Percentiles rank a stretch among this genome's conserved stretches.
phyloP scores from a whole-genome alignment of 2,888 invertebrate species.

The Noctua comes region DNA sequence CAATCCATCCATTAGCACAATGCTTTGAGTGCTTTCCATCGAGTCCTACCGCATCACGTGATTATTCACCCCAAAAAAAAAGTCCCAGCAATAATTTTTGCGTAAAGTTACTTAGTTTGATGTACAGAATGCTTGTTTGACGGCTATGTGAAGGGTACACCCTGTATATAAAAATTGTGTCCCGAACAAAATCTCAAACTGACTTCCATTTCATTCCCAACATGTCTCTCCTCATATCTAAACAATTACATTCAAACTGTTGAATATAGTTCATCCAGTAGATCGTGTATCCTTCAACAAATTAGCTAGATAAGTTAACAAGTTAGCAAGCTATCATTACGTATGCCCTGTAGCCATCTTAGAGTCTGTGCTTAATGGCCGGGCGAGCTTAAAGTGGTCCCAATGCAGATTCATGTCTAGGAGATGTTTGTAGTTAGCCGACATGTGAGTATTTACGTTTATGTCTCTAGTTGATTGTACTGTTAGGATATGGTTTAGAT shows the following conservation, averaged over 20 bases:
- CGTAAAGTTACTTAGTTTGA: too few relatives aligned
- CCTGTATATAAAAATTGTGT: too few relatives aligned
- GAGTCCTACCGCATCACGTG: too few relatives aligned
- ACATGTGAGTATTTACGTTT: neutral
- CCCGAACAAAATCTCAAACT: neutral
- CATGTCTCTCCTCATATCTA: neutral
- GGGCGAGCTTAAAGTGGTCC: constrained; percentile 31
- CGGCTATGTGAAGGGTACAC: too few relatives aligned
- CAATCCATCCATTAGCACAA: too few relatives aligned
- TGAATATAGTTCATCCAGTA: constrained; percentile 21
- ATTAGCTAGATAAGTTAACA: constrained; percentile 36
- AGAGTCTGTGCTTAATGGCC: constrained; percentile 31
- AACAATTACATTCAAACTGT: constrained; percentile 10
- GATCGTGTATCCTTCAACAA: constrained; percentile 8
- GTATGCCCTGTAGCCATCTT: constrained; percentile 37
- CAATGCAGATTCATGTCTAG: constrained; percentile 34
- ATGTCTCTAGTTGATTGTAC: neutral
- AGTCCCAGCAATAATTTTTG: too few relatives aligned
- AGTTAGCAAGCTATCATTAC: constrained; percentile 49
- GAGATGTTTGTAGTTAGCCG: constrained; percentile 19
- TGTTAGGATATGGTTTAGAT: neutral
- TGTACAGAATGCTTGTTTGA: too few relatives aligned
- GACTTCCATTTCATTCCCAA: neutral
- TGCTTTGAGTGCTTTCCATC: too few relatives aligned
- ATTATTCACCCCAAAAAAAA: too few relatives aligned